Conservation (phyloP, 2,888 invertebrate genomes). For the Polylopha cassiicola region DNA sequence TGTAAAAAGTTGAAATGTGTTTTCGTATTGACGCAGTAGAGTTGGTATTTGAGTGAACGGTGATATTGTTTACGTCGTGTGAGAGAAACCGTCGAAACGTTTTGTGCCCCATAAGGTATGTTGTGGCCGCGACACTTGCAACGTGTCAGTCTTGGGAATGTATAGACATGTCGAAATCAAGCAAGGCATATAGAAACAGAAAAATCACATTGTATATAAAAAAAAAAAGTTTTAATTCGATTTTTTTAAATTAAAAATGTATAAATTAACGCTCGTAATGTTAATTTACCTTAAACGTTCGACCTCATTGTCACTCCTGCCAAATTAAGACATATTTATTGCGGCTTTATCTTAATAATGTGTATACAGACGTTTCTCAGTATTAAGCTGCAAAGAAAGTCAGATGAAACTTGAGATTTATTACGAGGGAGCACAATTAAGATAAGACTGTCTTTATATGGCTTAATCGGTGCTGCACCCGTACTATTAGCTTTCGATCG, state of each 20-base stretch:
- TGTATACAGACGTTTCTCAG: slow-evolving; percentile 21
- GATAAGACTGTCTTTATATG: slow-evolving; percentile 41
- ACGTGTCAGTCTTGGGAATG: slow-evolving; percentile 31
- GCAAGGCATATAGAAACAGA: too few relatives aligned
- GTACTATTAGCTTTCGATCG: slow-evolving; percentile 28
- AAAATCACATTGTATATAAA: too few relatives aligned
- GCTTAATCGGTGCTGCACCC: slow-evolving; percentile 36
- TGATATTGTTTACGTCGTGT: slow-evolving; percentile 50
- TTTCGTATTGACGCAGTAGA: slow-evolving; percentile 28
- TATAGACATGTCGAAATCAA: slow-evolving; percentile 29
- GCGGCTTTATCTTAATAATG: slow-evolving; percentile 11
- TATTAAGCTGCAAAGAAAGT: slow-evolving; percentile 27
- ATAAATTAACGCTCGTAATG: slow-evolving; percentile 7
- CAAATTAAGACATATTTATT: slow-evolving; percentile 17
- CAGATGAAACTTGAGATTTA: slow-evolving; percentile 37
- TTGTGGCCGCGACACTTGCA: slow-evolving; percentile 37
- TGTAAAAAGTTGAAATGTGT: slow-evolving; percentile 25
- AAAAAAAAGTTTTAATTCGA: neutral
- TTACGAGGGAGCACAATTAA: slow-evolving; percentile 42
- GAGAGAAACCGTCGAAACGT: slow-evolving; percentile 52
- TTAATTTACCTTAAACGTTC: slow-evolving; percentile 15
- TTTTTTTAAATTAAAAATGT: slow-evolving; percentile 1
- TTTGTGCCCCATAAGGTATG: slow-evolving; percentile 56
- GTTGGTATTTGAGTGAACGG: slow-evolving; percentile 28
- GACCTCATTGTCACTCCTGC: slow-evolving; percentile 7